Evolutionary conservation across 2,113 vertebrate genomes (phyloP).

Genomic region (Prietella phreatophila): DNA sequence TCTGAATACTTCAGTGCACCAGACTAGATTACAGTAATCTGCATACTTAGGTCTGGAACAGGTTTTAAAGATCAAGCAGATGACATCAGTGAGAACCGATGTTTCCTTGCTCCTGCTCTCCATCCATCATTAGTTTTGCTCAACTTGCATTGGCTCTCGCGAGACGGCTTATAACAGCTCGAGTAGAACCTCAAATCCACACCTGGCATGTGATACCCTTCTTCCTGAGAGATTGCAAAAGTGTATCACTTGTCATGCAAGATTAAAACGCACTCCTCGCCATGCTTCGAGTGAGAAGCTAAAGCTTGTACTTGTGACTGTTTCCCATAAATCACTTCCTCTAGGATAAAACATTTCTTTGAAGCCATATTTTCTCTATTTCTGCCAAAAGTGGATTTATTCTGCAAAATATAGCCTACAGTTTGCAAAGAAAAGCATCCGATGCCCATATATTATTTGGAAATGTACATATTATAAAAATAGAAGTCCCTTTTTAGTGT

Average conservation of each 20-base stretch:
- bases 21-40: neutral
- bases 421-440: neutral
- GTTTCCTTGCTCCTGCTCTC: neutral
- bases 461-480: neutral
- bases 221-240: neutral
- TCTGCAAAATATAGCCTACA: neutral
- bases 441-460: neutral
- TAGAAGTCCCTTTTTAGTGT: neutral
- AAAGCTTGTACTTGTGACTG: too few species aligned
- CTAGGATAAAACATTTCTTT: neutral
- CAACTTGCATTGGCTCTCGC: neutral
- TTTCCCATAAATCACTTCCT: neutral
- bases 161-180: neutral
- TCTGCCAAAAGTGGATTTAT: neutral
- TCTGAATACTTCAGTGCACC: neutral
- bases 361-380: neutral
- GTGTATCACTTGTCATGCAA: neutral
- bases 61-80: neutral
- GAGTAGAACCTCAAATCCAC: neutral
- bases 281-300: neutral
- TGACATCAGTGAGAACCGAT: neutral
- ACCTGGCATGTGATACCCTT: neutral
- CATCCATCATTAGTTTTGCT: slow-evolving; percentile 5
- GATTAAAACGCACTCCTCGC: neutral
- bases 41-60: neutral